Percentiles rank a stretch among this genome's conserved stretches.
Conservation (phyloP, 2,797 vertebrate species). For the Carapus acus region DNA sequence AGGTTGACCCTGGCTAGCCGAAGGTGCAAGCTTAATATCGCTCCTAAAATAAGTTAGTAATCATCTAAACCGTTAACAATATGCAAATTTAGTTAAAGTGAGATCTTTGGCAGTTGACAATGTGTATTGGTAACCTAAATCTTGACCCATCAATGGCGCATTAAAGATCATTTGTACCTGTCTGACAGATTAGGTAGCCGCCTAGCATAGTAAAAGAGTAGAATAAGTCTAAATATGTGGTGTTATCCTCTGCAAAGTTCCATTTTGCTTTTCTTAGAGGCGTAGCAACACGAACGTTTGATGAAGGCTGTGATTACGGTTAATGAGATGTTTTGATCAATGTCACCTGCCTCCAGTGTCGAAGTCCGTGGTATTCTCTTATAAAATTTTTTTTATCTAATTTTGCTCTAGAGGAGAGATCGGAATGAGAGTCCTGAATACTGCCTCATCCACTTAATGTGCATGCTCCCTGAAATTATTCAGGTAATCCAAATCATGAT, state of each 20-base stretch:
- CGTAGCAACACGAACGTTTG: no score
- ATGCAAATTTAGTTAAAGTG: not conserved
- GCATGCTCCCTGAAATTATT: not conserved
- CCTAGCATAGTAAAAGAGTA: slow-evolving; percentile 29
- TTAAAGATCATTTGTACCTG: not conserved
- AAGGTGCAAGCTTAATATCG: slow-evolving; percentile 22
- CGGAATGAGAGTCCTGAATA: no score
- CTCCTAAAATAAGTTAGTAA: slow-evolving; percentile 10
- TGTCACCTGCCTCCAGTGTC: no score
- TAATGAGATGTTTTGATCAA: no score
- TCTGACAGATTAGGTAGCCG: slow-evolving; percentile 36
- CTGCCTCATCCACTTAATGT: not conserved
- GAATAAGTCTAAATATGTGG: no score
- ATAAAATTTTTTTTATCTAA: no score
- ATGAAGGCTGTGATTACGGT: no score
- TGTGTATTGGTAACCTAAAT: no score
- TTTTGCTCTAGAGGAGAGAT: no score
- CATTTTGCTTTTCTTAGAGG: no score
- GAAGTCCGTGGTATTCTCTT: no score
- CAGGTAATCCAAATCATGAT: not conserved
- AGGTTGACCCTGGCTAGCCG: slow-evolving; percentile 39
- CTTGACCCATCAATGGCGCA: slow-evolving; percentile 1
- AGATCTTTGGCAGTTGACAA: not conserved
- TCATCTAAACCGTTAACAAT: not conserved
- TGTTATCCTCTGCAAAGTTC: no score